phyloP scores from a whole-genome alignment of 1,140 invertebrate species.

The Drosophila bifasciata region DNA sequence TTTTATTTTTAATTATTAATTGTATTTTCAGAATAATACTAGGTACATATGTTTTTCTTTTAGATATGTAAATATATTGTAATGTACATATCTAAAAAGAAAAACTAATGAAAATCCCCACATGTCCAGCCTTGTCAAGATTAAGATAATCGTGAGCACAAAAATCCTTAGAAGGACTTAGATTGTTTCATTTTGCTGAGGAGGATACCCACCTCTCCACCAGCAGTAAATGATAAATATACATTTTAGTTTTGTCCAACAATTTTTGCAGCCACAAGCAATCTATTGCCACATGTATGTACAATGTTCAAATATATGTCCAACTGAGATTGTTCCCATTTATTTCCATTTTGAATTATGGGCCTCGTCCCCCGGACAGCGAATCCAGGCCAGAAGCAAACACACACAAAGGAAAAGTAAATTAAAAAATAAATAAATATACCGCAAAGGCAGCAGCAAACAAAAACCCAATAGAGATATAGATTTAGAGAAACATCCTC shows the following conservation, averaged over 20 bases:
- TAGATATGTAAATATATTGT: no score
- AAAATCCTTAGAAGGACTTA: constrained; percentile 4
- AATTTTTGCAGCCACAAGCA: constrained; percentile 58
- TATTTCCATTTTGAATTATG: constrained; percentile 77
- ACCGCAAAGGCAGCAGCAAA: constrained; percentile 39
- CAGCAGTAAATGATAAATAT: constrained; percentile 51
- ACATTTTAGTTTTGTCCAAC: constrained; percentile 55
- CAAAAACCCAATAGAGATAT: constrained; percentile 43
- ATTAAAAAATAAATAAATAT: constrained; percentile 66
- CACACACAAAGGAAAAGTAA: constrained; percentile 46
- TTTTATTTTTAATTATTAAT: no score
- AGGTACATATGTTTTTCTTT: no score
- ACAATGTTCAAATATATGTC: constrained; percentile 45
- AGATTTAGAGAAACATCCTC: constrained; percentile 39
- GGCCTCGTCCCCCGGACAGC: constrained; percentile 17
- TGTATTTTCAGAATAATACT: not conserved
- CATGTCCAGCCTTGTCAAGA: constrained; percentile 1
- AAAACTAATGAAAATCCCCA: constrained; percentile 38
- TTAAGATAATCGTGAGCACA: not conserved
- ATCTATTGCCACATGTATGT: constrained; percentile 61
- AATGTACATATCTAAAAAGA: constrained; percentile 29
- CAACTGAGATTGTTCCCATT: constrained; percentile 52
- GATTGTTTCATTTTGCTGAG: not conserved
- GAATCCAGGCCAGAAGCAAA: constrained; percentile 15
- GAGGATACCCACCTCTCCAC: constrained; percentile 2